Evolutionary conservation across 1,140 invertebrate genomes (phyloP), one percentile per base, ranked within the genome.

Genomic region (Philopotamus ludificatus): DNA sequence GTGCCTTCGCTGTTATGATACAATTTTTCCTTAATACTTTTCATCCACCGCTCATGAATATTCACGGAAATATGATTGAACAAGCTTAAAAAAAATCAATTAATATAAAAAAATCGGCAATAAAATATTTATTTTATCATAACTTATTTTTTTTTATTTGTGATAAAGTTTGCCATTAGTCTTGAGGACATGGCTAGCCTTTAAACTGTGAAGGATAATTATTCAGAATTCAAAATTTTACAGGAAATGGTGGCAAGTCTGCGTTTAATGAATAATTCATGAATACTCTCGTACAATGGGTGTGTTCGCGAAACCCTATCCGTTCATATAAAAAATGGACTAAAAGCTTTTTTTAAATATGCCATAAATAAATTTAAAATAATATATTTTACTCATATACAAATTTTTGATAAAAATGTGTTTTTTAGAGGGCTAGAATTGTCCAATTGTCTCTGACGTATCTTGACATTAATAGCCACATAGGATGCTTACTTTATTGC

Each of bases 261-360:
- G 49, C 57, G 53, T 68, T 68, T 68, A 51, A 68, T 68, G 62
- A 68, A 68, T 68, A 34, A 68, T 68, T 68, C 61, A 68, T 59
- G 61, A 68, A 57, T 21, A 39, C 3, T 8, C 54, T 25, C n/a
- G 2, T 18, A 9, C 47, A 21, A 15, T 21, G 22, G 47, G 15
- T 49, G 47, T 7, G 28, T 21, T 49, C 16, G 47, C 15, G 47
- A 49, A 21, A 21, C 20, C 10, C 21, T 21, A 20, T 49, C 47
- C 10, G 15, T 21, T 49, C 12, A 21, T 18, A 49, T 18, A 49
- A 2, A 18, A 49, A 18, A 49, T 49, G 16, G 16, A n/a, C 10
- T 9, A 47, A 47, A 47, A 34, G 28, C 28, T 34, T 34, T 12
- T 34, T 34, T 12, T 34, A 34, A 34, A 34, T 34, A n/a, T n/a